Evolutionary conservation across 1,140 invertebrate species (phyloP).

Genomic region (Drosophila pruinosa): DNA sequence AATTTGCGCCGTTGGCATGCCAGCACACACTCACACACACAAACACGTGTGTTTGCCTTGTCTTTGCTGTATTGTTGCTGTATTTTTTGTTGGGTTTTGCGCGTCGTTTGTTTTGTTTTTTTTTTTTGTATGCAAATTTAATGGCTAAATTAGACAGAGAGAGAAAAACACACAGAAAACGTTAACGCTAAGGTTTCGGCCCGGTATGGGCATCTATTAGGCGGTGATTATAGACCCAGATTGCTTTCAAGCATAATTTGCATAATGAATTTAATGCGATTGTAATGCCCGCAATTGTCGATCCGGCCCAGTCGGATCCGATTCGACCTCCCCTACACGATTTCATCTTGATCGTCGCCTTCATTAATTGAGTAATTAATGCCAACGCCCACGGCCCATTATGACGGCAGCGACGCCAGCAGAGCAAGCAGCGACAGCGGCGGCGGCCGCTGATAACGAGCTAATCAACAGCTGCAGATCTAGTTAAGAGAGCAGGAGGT

Average conservation of each 20-base stretch:
- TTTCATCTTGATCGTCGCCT: constrained; percentile 6
- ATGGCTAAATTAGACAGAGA: constrained; percentile 75
- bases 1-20: constrained; percentile 65
- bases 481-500: background rate
- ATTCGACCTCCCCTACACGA: background rate
- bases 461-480: constrained; percentile 8
- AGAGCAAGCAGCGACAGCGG: background rate
- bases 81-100: constrained; percentile 35
- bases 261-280: constrained; percentile 74
- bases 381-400: constrained; percentile 58
- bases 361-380: constrained; percentile 80
- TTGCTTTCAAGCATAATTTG: constrained; percentile 56
- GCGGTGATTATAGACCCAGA: constrained; percentile 63
- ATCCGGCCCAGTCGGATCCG: background rate
- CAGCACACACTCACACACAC: constrained; percentile 34
- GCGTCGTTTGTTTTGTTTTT: constrained; percentile 21
- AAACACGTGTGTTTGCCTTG: constrained; percentile 7
- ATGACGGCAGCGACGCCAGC: background rate
- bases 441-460: constrained; percentile 18
- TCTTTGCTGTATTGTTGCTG: constrained; percentile 21
- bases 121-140: constrained; percentile 75
- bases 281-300: constrained; percentile 63
- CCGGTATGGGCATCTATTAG: constrained; percentile 56
- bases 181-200: constrained; percentile 1
- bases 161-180: constrained; percentile 24